Evolutionary conservation across 2,113 vertebrate genomes (phyloP).

Genomic region (Clinocottus analis): DNA sequence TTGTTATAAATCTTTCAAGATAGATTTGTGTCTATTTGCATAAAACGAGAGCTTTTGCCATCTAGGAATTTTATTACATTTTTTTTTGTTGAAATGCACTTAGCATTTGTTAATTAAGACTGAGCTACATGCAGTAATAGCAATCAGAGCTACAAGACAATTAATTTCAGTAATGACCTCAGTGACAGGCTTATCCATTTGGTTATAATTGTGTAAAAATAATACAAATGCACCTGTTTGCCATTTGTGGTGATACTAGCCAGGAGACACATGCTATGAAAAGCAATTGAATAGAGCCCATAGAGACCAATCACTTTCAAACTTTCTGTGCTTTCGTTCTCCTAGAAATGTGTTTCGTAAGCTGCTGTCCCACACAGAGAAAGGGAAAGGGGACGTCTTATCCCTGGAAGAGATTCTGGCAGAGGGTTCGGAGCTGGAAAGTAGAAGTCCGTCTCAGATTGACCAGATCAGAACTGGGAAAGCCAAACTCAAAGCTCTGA

Average conservation of each 20-base stretch:
- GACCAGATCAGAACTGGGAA: constrained; percentile 91
- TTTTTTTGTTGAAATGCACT: not conserved
- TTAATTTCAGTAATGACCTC: not conserved
- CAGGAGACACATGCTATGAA: not conserved
- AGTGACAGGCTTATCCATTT: not conserved
- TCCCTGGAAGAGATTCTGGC: constrained; percentile 98
- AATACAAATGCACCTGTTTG: not conserved
- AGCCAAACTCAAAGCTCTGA: constrained; percentile 94
- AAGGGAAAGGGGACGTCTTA: constrained; percentile 93
- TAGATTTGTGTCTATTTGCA: not conserved
- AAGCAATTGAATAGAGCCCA: not conserved
- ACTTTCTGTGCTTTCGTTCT: constrained; percentile 16
- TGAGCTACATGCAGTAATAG: not conserved
- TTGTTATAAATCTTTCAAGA: not conserved
- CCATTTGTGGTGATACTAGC: not conserved
- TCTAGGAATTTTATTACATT: not conserved
- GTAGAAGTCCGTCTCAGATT: constrained; percentile 85
- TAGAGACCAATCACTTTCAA: not conserved
- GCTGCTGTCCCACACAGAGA: constrained; percentile 94
- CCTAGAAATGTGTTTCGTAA: constrained; percentile 96
- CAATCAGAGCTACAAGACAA: not conserved
- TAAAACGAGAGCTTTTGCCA: not conserved
- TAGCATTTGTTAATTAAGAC: constrained; percentile 5
- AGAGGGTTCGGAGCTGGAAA: constrained; percentile 90
- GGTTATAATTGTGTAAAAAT: not conserved